Base-by-base conservation (phyloP, 2,797 vertebrate species). In the Acrossocheilus fasciatus region DNA sequence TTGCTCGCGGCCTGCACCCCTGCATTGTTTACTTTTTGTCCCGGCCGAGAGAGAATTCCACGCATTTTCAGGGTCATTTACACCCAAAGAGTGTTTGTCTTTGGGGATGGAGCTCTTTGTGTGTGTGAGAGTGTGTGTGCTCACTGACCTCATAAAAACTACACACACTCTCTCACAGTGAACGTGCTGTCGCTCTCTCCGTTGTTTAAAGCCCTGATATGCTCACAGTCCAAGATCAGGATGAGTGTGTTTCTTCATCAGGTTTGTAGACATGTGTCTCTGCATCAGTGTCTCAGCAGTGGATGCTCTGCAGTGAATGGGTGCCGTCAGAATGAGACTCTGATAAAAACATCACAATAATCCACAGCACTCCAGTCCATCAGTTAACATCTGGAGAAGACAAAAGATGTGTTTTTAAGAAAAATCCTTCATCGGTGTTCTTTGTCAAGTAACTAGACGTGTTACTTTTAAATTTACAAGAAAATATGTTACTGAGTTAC, bases 61-160 rank as follows among this genome's bases (percentile, higher is more conserved):
- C 85, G 79, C 39, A 85, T 87, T 94, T 93, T 92, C 86, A 86
- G 87, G 89, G 82, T 94, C 87, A 90, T 92, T 91, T 91, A 86
- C 87, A 81, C 88, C 89, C 76, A 75, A 89, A 92, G 84, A 91
- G 84, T 92, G 91, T 94, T 93, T 93, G 92, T 93, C 89, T 93
- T 92, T 90, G 75, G 88, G 86, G 88, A 88, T 75, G 90, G 87
- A 89, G 89, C 84, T 73, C 66, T 89, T 92, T 93, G 90, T 93
- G 89, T 85, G 66, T 68, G 66, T 8, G 64, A 6, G 59, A 6
- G 69, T 70, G 34, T 70, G 30, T 36, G 30, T 66, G 73, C 89
- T 91, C 85, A 85, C 91, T 89, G 91, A 93, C 89, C 92, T 93
- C 92, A 92, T 93, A 92, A 93, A 94, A 92, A 81, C 89, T 85